These are phyloP conservation scores for Gadus chalcogrammus DNA, from an alignment of 2,113 vertebrate genomes.

Conservation along the genomic window DNA sequence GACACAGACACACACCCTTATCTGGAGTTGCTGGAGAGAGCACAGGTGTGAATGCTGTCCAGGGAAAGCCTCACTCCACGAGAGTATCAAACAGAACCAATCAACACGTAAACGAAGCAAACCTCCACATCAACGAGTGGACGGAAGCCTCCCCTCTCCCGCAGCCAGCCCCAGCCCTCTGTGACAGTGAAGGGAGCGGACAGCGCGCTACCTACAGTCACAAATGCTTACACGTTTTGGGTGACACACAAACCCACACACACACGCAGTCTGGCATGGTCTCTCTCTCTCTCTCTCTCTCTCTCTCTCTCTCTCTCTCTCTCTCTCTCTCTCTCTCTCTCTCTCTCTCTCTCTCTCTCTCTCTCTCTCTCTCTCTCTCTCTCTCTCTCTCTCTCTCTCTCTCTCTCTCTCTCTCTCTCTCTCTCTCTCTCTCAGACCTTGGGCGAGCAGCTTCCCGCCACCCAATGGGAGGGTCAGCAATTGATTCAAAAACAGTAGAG, in stretches of 20 bases:
- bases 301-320: constrained; percentile 26
- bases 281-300: constrained; percentile 27
- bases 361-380: constrained; percentile 19
- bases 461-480: constrained; percentile 41
- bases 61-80: too few relatives aligned
- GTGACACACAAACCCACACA: background rate
- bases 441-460: background rate
- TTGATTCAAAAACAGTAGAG: constrained; percentile 24
- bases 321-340: constrained; percentile 18
- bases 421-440: constrained; percentile 11
- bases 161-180: background rate
- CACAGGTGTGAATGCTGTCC: too few relatives aligned
- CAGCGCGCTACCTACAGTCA: constrained; percentile 65
- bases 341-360: constrained; percentile 27
- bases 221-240: constrained; percentile 36
- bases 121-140: too few relatives aligned
- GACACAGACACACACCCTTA: too few relatives aligned
- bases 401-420: constrained; percentile 26
- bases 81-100: too few relatives aligned
- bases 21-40: too few relatives aligned
- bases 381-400: constrained; percentile 27
- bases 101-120: too few relatives aligned
- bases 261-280: constrained; percentile 7
- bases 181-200: constrained; percentile 60
- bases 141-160: too few relatives aligned